phyloP scores from a whole-genome alignment of 2,113 vertebrate species.

The Meleagris gallopavo region DNA sequence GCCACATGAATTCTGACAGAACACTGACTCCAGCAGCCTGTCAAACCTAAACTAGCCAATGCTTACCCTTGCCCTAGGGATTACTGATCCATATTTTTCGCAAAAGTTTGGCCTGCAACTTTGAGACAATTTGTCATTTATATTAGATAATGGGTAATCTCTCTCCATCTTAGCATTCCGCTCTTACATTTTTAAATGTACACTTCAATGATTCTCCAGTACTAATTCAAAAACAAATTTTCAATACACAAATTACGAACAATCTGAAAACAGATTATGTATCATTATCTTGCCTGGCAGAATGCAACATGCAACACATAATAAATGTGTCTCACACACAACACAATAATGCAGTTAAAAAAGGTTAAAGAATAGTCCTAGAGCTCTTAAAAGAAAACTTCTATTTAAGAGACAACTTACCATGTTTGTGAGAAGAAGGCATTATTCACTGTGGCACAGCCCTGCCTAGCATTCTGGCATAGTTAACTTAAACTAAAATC shows the following conservation, averaged over 20 bases:
- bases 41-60: background rate
- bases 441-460: slow-evolving; percentile 12
- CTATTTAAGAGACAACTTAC: background rate
- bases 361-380: background rate
- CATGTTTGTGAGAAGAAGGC: slow-evolving; percentile 17
- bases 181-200: background rate
- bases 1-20: background rate
- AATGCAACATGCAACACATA: background rate
- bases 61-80: background rate
- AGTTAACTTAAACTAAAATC: slow-evolving; percentile 66
- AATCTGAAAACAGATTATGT: slow-evolving; percentile 36
- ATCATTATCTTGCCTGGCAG: slow-evolving; percentile 5
- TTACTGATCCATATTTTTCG: background rate
- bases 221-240: slow-evolving; percentile 38
- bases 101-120: background rate
- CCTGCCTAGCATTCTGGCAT: slow-evolving; percentile 8
- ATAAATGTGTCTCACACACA: background rate
- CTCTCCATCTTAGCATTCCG: background rate
- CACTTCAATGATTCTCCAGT: background rate
- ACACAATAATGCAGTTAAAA: slow-evolving; percentile 10
- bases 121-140: background rate
- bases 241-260: slow-evolving; percentile 36
- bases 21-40: background rate
- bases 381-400: slow-evolving; percentile 27
- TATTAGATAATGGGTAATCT: background rate